Evolutionary conservation across 1,140 invertebrate species (phyloP).

Genomic region (Cotesia glomerata): DNA sequence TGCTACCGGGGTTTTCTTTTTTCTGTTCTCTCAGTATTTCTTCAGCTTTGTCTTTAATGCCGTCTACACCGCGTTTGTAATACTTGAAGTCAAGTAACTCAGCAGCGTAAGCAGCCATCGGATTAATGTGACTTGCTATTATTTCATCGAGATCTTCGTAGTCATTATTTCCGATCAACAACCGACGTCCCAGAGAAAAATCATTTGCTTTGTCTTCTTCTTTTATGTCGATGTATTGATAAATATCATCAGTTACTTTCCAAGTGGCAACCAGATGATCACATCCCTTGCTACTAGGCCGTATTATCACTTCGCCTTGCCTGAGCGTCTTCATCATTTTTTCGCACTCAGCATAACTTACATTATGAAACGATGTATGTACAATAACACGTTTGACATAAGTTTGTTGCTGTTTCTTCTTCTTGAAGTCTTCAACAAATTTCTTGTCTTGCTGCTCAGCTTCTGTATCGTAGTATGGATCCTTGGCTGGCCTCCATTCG

Average conservation of each 20-base stretch:
- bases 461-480: slow-evolving; percentile 92
- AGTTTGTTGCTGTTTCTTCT: slow-evolving; percentile 78
- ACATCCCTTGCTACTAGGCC: slow-evolving; percentile 94
- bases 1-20: slow-evolving; percentile 82
- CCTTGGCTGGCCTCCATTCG: slow-evolving; percentile 87
- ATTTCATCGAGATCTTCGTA: slow-evolving; percentile 99
- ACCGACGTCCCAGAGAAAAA: slow-evolving; percentile 86
- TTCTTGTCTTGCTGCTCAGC: slow-evolving; percentile 81
- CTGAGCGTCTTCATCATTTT: slow-evolving; percentile 90
- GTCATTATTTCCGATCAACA: slow-evolving; percentile 88
- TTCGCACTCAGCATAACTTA: slow-evolving; percentile 91
- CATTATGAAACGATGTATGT: slow-evolving; percentile 97
- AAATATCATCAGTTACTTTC: slow-evolving; percentile 95
- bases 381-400: slow-evolving; percentile 96
- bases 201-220: slow-evolving; percentile 97
- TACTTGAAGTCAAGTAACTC: slow-evolving; percentile 94
- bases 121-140: slow-evolving; percentile 92
- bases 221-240: slow-evolving; percentile 93
- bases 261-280: slow-evolving; percentile 98
- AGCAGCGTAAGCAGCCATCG: slow-evolving; percentile 91
- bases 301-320: slow-evolving; percentile 94
- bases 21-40: slow-evolving; percentile 87
- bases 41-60: slow-evolving; percentile 85
- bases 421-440: slow-evolving; percentile 81
- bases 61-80: slow-evolving; percentile 75